phyloP scores from a whole-genome alignment of 1,140 invertebrate genomes.

The Proctacanthus coquilletti region DNA sequence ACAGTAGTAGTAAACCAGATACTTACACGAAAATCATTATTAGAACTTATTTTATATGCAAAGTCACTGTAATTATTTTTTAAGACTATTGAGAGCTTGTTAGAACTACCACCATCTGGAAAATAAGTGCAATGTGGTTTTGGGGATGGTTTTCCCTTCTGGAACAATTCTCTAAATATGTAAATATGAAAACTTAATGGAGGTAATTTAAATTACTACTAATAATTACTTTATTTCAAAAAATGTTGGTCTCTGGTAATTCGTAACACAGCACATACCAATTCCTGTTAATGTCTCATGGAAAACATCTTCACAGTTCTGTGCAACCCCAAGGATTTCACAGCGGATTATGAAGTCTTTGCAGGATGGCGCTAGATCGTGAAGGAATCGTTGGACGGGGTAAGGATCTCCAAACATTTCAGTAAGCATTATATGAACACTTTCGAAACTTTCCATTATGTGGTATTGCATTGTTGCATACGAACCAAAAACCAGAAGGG shows the following conservation, averaged over 20 bases:
- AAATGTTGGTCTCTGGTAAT: constrained; percentile 8
- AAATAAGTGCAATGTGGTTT: too few species aligned
- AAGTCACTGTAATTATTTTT: constrained; percentile 14
- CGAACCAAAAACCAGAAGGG: constrained; percentile 17
- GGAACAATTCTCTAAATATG: too few species aligned
- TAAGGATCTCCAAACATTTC: constrained; percentile 17
- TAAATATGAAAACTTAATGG: too few species aligned
- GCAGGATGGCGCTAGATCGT: constrained; percentile 18
- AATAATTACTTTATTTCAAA: not conserved
- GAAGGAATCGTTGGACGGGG: constrained; percentile 19
- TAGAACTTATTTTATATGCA: constrained; percentile 11
- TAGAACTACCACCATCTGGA: too few species aligned
- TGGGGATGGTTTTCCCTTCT: too few species aligned
- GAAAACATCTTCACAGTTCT: constrained; percentile 17
- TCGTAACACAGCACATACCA: constrained; percentile 26
- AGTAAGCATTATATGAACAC: constrained; percentile 15
- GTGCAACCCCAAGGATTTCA: constrained; percentile 15
- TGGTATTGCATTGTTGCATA: constrained; percentile 12
- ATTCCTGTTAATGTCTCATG: constrained; percentile 18
- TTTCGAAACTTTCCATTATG: constrained; percentile 11
- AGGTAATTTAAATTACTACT: not conserved
- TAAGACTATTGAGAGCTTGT: constrained; percentile 11
- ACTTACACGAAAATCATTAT: constrained; percentile 18
- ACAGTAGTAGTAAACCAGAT: not conserved
- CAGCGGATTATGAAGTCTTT: constrained; percentile 17